Evolutionary conservation across 1,140 invertebrate genomes (phyloP).

Genomic region (Harpegnathos saltator): DNA sequence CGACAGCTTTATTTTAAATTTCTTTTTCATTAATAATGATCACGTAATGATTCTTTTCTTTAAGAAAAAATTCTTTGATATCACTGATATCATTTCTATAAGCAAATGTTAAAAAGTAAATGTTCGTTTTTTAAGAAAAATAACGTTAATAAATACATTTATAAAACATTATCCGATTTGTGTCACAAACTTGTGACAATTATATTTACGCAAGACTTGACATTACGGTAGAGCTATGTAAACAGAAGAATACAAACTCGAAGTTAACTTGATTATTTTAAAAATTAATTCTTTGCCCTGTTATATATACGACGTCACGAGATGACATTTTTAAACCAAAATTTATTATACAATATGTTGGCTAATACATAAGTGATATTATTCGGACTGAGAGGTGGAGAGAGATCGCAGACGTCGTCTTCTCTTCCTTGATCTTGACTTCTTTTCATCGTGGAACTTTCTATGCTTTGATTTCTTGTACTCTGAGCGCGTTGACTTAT

Average conservation of each 20-base stretch:
- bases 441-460: slow-evolving; percentile 70
- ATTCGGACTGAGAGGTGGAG: slow-evolving; percentile 51
- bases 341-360: slow-evolving; percentile 28
- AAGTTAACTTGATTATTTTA: slow-evolving; percentile 10
- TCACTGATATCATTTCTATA: background rate
- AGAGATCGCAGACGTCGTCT: slow-evolving; percentile 52
- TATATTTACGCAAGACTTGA: background rate
- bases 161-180: slow-evolving; percentile 1
- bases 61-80: background rate
- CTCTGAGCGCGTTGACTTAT: slow-evolving; percentile 63
- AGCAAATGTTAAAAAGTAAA: slow-evolving; percentile 19
- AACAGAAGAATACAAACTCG: background rate
- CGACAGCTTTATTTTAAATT: no score
- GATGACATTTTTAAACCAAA: slow-evolving; percentile 25
- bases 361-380: slow-evolving; percentile 33
- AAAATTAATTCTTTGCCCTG: background rate
- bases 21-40: no score
- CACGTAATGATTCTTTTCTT: background rate
- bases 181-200: background rate
- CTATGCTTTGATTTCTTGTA: slow-evolving; percentile 63
- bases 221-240: background rate
- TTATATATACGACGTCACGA: slow-evolving; percentile 13
- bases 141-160: slow-evolving; percentile 33
- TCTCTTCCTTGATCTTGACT: slow-evolving; percentile 67
- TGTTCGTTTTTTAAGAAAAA: slow-evolving; percentile 22